A percentile compares a stretch with the other conserved stretches of the same genome.
phyloP scores from a whole-genome alignment of 1,140 invertebrate genomes.

The Halyomorpha halys region DNA sequence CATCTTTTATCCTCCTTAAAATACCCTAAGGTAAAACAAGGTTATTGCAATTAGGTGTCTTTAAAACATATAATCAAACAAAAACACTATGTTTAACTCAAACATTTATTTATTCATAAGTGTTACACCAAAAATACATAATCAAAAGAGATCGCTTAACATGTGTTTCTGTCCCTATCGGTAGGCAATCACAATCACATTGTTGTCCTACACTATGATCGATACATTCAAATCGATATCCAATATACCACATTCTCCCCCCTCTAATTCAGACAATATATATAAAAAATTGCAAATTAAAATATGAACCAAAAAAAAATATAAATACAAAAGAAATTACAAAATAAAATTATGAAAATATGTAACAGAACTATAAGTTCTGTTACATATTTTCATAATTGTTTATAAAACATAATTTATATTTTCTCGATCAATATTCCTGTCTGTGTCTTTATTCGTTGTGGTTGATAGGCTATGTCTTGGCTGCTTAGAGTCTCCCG shows the following conservation, averaged over 20 bases:
- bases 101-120: not conserved
- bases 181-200: not conserved
- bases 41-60: not conserved
- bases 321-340: too few relatives aligned
- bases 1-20: too few relatives aligned
- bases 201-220: too few relatives aligned
- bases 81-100: not conserved
- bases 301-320: too few relatives aligned
- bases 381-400: too few relatives aligned
- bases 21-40: not conserved
- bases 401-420: not conserved
- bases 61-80: not conserved
- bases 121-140: slow-evolving; percentile 1
- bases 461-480: not conserved
- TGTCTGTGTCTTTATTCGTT: not conserved
- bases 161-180: not conserved
- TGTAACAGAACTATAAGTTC: too few relatives aligned
- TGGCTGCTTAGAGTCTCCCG: not conserved
- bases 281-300: not conserved
- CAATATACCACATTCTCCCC: not conserved
- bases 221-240: not conserved
- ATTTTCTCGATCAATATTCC: not conserved
- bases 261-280: not conserved
- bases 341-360: too few relatives aligned
- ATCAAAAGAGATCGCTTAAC: not conserved